A percentile compares a stretch with the other conserved stretches of the same genome.
Conservation (phyloP, 2,113 vertebrate genomes). For the Cyprinus carpio region DNA sequence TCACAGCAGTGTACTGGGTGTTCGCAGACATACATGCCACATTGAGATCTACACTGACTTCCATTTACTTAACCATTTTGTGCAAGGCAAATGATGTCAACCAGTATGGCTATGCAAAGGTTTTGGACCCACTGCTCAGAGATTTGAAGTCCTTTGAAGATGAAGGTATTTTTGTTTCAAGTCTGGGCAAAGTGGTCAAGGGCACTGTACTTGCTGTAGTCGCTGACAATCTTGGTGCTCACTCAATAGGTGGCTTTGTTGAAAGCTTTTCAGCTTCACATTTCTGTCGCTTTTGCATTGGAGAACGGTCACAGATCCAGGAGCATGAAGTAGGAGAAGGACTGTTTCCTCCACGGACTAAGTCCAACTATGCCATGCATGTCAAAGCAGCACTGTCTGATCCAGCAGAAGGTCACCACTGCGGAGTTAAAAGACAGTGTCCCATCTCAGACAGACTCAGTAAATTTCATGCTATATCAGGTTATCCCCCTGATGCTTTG, state of each 20-base stretch:
- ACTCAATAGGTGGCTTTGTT: slow-evolving; percentile 46
- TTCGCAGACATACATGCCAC: slow-evolving; percentile 28
- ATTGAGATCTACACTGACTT: slow-evolving; percentile 27
- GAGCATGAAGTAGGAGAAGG: slow-evolving; percentile 37
- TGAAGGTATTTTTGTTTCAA: slow-evolving; percentile 45
- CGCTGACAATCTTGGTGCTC: slow-evolving; percentile 45
- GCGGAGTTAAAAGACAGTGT: slow-evolving; percentile 48
- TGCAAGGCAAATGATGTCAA: slow-evolving; percentile 44
- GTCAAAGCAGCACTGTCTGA: slow-evolving; percentile 30
- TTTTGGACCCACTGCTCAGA: slow-evolving; percentile 39
- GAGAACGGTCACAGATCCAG: slow-evolving; percentile 29
- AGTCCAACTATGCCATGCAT: slow-evolving; percentile 25
- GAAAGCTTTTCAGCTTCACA: slow-evolving; percentile 46
- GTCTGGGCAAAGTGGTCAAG: slow-evolving; percentile 40
- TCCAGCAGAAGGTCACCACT: not conserved
- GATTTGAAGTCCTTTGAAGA: slow-evolving; percentile 49
- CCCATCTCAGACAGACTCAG: slow-evolving; percentile 34
- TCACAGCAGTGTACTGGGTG: no score
- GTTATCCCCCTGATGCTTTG: slow-evolving; percentile 48
- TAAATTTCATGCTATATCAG: slow-evolving; percentile 43
- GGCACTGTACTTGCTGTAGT: slow-evolving; percentile 43
- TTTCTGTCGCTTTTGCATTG: slow-evolving; percentile 46
- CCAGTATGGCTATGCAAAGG: slow-evolving; percentile 38
- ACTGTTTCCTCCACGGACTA: slow-evolving; percentile 16
- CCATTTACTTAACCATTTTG: slow-evolving; percentile 50